Percentiles rank a stretch among this genome's conserved stretches.
Conservation (phyloP, 2,797 vertebrate species). For the Pogonophryne albipinna region DNA sequence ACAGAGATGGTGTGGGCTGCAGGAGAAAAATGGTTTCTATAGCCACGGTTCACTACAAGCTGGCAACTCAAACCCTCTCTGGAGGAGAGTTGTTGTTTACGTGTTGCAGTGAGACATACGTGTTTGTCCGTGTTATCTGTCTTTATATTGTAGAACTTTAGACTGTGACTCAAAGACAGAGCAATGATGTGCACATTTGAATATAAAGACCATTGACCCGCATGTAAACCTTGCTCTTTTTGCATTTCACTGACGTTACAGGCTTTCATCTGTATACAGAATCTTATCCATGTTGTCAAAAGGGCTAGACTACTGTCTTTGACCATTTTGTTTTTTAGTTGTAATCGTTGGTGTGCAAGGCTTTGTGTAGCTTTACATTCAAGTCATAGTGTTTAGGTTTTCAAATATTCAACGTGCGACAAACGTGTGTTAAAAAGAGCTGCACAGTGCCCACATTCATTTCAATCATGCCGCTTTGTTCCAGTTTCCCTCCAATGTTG, state of each 20-base stretch:
- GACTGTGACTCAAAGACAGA: background rate
- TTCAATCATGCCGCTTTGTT: background rate
- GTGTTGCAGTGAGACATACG: constrained; percentile 29
- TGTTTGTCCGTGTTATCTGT: background rate
- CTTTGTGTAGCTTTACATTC: background rate
- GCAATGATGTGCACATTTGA: background rate
- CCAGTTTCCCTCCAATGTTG: background rate
- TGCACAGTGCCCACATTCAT: background rate
- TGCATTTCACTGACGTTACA: background rate
- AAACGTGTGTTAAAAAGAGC: background rate
- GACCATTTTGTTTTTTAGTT: background rate
- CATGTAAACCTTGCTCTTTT: background rate
- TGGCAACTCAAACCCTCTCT: background rate
- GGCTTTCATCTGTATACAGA: background rate
- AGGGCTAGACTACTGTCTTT: background rate
- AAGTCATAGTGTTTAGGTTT: background rate
- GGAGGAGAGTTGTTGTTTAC: constrained; percentile 9
- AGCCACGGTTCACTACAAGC: constrained; percentile 3
- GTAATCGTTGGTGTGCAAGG: background rate
- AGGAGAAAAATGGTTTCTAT: constrained; percentile 7
- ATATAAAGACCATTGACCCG: background rate
- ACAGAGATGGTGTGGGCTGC: constrained; percentile 10
- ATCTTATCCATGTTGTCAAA: background rate
- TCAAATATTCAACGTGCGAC: background rate
- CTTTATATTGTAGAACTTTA: background rate